Evolutionary conservation across 2,888 invertebrate genomes (phyloP).

Genomic region (Asteroscopus sphinx): DNA sequence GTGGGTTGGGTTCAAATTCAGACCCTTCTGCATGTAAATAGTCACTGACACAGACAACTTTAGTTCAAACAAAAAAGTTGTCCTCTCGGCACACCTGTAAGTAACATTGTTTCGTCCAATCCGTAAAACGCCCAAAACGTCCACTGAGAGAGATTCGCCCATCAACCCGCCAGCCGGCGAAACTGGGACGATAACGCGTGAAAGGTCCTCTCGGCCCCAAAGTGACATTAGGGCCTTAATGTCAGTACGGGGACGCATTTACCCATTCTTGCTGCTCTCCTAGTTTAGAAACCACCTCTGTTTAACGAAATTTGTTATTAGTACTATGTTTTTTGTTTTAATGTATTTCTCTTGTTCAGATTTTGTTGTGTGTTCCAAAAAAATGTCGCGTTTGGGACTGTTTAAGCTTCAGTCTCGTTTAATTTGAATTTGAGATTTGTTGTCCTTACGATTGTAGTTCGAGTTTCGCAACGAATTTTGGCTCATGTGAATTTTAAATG

Average conservation of each 20-base stretch:
- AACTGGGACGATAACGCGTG: conserved; percentile 61
- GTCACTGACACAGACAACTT: too few species aligned
- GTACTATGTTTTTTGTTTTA: conserved; percentile 54
- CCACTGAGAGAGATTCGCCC: conserved; percentile 55
- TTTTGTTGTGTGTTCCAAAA: conserved; percentile 37
- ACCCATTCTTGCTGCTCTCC: conserved; percentile 54
- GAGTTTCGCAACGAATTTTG: conserved; percentile 1
- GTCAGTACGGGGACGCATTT: conserved; percentile 63
- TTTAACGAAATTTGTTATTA: conserved; percentile 65
- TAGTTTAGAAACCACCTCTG: conserved; percentile 55
- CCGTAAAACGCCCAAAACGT: conserved; percentile 51
- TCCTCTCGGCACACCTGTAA: conserved; percentile 31
- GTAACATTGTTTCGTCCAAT: conserved; percentile 41
- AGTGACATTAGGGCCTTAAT: conserved; percentile 61
- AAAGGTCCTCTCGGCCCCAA: conserved; percentile 55
- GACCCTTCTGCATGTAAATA: too few species aligned
- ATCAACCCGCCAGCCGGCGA: conserved; percentile 49
- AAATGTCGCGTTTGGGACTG: conserved; percentile 43
- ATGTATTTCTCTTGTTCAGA: conserved; percentile 61
- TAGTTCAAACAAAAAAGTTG: conserved; percentile 15
- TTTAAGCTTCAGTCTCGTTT: conserved; percentile 29
- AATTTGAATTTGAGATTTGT: conserved; percentile 35
- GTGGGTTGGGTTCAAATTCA: too few species aligned
- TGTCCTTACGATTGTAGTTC: conserved; percentile 5
- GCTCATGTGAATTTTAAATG: not conserved